Evolutionary conservation across 2,113 vertebrate species (phyloP).

Genomic region (Rhea americana): DNA sequence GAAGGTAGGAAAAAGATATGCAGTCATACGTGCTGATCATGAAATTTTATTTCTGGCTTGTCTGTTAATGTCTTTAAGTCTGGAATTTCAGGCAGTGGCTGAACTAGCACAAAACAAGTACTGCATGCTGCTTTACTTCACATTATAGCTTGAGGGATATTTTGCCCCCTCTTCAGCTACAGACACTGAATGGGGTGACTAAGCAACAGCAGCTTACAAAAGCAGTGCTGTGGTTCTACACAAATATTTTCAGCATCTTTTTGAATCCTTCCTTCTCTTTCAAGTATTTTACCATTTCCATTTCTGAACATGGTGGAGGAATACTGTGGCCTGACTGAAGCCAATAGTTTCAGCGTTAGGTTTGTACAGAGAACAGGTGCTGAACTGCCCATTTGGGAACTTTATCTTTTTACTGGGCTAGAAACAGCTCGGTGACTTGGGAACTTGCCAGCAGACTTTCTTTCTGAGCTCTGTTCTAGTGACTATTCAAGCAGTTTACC

Average conservation of each 20-base stretch:
- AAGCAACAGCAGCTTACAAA: background rate
- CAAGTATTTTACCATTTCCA: background rate
- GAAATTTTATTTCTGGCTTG: slow-evolving; percentile 8
- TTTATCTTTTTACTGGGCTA: background rate
- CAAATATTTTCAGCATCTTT: background rate
- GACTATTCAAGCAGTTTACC: rapidly evolving
- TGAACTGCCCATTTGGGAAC: background rate
- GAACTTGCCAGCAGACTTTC: background rate
- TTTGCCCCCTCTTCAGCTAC: background rate
- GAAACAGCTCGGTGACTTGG: background rate
- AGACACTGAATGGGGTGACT: rapidly evolving
- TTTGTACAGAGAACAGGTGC: background rate
- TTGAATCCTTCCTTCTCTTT: background rate
- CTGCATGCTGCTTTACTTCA: background rate
- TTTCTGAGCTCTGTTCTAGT: background rate
- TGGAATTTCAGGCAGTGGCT: background rate
- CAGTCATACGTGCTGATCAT: background rate
- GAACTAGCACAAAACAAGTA: background rate
- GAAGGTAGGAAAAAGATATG: slow-evolving; percentile 34
- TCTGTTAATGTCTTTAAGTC: background rate
- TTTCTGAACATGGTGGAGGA: background rate
- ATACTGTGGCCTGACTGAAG: background rate
- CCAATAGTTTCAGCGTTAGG: background rate
- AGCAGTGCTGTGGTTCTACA: background rate
- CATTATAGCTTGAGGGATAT: rapidly evolving